phyloP scores from a whole-genome alignment of 2,113 vertebrate species.

The Thinocorus orbignyianus region DNA sequence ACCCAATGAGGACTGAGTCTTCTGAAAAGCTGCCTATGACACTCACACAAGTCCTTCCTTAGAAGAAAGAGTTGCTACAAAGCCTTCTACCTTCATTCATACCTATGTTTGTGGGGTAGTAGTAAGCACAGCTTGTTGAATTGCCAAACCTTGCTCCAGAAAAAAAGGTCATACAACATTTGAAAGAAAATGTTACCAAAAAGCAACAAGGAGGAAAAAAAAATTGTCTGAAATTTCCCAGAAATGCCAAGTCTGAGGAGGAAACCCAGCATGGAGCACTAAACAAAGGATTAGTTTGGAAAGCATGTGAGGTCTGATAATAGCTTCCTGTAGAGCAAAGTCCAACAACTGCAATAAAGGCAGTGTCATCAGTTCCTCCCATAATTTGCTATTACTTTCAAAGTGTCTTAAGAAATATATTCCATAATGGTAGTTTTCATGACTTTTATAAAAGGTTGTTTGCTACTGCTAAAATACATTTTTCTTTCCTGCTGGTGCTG shows the following conservation, averaged over 20 bases:
- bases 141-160: background rate
- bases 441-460: fast-evolving
- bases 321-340: background rate
- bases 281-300: background rate
- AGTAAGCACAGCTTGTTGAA: background rate
- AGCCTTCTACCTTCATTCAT: background rate
- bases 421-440: background rate
- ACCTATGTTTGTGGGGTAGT: background rate
- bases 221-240: background rate
- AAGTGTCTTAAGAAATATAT: background rate
- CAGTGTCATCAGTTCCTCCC: background rate
- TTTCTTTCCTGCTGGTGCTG: background rate
- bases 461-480: background rate
- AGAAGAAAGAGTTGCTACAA: background rate
- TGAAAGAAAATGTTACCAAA: background rate
- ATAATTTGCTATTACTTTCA: background rate
- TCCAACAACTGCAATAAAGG: background rate
- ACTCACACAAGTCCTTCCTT: background rate
- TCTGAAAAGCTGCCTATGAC: background rate
- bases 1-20: fast-evolving
- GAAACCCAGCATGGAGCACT: background rate
- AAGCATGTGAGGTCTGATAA: background rate
- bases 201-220: background rate
- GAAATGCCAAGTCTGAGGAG: background rate
- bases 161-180: background rate